Evolutionary conservation across 2,888 invertebrate genomes (phyloP).

Genomic region (Aleiodes alternator): DNA sequence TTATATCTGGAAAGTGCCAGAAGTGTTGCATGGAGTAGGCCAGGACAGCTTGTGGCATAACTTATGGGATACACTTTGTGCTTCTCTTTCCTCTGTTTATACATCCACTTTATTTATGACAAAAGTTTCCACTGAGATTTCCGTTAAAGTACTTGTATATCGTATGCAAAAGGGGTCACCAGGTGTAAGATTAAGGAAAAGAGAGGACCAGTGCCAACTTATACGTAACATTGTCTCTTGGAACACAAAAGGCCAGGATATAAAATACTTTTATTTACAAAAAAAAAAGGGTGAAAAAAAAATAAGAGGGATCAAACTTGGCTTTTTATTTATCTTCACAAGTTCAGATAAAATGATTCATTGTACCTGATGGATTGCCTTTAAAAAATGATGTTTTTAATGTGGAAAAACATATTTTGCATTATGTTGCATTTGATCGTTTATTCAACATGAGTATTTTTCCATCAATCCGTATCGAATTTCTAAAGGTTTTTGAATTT

Average conservation of each 20-base stretch:
- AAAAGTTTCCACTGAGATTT: slow-evolving; percentile 37
- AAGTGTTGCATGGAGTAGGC: slow-evolving; percentile 11
- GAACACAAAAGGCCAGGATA: not conserved
- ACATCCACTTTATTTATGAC: slow-evolving; percentile 37
- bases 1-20: not conserved
- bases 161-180: not conserved
- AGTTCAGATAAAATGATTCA: too few species aligned
- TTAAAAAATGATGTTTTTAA: too few species aligned
- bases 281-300: not conserved
- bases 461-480: too few species aligned
- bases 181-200: slow-evolving; percentile 19
- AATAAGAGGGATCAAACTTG: not conserved
- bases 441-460: too few species aligned
- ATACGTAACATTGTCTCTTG: too few species aligned
- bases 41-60: slow-evolving; percentile 23
- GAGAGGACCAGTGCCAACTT: slow-evolving; percentile 3
- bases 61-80: slow-evolving; percentile 28
- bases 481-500: too few species aligned
- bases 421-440: too few species aligned
- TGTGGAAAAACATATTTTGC: too few species aligned
- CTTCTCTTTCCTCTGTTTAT: slow-evolving; percentile 21
- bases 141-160: slow-evolving; percentile 3
- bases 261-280: not conserved
- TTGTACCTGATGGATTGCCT: too few species aligned
- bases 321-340: too few species aligned